Evolutionary conservation across 37 sponge, comb jelly and placozoan species (phyloP), one percentile per base, ranked within the genome.

Genomic region (Geodia barretti): DNA sequence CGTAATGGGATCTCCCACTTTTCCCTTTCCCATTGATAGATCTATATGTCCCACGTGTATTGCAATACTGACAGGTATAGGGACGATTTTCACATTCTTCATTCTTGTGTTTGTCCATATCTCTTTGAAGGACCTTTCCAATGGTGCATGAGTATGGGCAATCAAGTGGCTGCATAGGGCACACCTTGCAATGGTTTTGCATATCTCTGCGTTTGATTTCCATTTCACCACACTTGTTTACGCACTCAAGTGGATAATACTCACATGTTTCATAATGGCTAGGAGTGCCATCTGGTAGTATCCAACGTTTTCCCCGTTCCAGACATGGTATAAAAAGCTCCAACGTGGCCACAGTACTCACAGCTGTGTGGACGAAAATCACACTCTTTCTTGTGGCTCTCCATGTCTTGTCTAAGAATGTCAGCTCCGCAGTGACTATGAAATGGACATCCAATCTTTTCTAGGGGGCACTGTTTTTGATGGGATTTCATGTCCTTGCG

Each of bases 211-310:
- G 32, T 21, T 23, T 23, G 41, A 79, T 41, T 28, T 24, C 19
- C 68, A 65, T 26, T 67, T 39, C 83, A 74, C 73, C 83, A 83
- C 41, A 74, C 38, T 7, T 73, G 73, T 23, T 64, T 74, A 62
- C 83, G 74, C 0, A 20, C n/a, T n/a, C n/a, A n/a, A 73, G 25
- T 42, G 75, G 83, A 34, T 65, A 73, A 24, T 64, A 32, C 23
- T 35, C 37, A 35, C 83, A 83, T 1, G 1, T 64, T 24, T 21
- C 40, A 39, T 77, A 39, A 25, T 77, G 77, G 23, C 26, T 1
- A 35, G 24, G 23, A 39, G 19, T 35, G 71, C 8, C 23, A 9
- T 8, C 59, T 59, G 9, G 8, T 4, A 47, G 64, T n/a, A n/a
- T n/a, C n/a, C n/a, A n/a, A n/a, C 54, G 11, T 14, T 17, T 47